A percentile compares a stretch with the other conserved stretches of the same genome.
Evolutionary conservation across 2,113 vertebrate species (phyloP).

Genomic region (Eleginops maclovinus): DNA sequence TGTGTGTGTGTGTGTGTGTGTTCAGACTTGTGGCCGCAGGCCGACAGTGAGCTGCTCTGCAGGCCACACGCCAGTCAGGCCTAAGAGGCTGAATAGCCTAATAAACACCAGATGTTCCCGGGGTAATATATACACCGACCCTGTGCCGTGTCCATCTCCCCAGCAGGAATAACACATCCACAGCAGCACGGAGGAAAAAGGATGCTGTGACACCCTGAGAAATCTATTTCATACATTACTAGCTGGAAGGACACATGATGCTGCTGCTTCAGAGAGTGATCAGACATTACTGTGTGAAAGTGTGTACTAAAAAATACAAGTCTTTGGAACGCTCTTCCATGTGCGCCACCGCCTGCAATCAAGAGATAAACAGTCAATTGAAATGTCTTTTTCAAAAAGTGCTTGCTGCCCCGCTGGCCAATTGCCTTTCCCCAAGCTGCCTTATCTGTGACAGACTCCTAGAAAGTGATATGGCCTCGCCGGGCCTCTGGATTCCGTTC

Average conservation of each 20-base stretch:
- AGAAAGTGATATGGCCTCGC: conserved; percentile 79
- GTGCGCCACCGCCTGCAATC: conserved; percentile 63
- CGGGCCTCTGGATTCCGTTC: conserved; percentile 81
- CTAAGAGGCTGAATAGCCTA: conserved; percentile 78
- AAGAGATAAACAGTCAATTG: conserved; percentile 78
- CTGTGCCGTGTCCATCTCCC: conserved; percentile 75
- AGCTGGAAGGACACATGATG: neutral
- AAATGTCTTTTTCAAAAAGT: conserved; percentile 73
- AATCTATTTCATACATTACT: conserved; percentile 9
- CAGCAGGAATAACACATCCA: conserved; percentile 68
- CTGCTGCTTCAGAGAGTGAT: conserved; percentile 21
- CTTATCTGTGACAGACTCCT: conserved; percentile 83
- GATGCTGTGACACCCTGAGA: conserved; percentile 21
- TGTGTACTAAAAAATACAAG: conserved; percentile 35
- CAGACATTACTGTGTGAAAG: conserved; percentile 30
- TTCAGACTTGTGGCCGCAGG: conserved; percentile 63
- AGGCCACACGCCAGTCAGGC: conserved; percentile 81
- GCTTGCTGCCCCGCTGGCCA: conserved; percentile 55
- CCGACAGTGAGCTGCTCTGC: conserved; percentile 68
- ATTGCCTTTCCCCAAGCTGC: conserved; percentile 62
- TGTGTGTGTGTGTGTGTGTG: conserved; percentile 44
- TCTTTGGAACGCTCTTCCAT: conserved; percentile 44
- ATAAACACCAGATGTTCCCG: conserved; percentile 86
- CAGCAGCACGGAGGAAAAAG: conserved; percentile 23
- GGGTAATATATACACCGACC: conserved; percentile 82